Conservation (phyloP, 2,113 vertebrate species). For the Hydropotes inermis region DNA sequence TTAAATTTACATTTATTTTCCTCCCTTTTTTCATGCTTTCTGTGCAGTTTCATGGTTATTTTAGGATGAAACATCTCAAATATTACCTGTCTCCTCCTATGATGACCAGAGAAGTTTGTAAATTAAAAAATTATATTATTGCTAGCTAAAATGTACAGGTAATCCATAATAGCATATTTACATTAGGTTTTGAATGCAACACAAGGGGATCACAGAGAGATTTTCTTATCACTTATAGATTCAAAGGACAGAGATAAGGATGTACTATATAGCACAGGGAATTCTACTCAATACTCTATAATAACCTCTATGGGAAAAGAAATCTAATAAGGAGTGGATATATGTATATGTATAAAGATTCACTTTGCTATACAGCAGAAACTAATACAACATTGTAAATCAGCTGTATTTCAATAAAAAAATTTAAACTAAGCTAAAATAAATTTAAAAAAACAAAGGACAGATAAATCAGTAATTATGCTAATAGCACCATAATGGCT, state of each 20-base stretch:
- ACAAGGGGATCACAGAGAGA: background rate
- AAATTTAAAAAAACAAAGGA: background rate
- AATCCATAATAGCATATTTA: background rate
- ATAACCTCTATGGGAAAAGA: background rate
- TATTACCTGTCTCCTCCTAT: background rate
- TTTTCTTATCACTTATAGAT: background rate
- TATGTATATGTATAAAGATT: background rate
- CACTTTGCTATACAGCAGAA: background rate
- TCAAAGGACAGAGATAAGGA: background rate
- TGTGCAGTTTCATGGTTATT: background rate
- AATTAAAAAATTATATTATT: background rate
- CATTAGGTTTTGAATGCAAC: background rate
- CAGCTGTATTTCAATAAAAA: background rate
- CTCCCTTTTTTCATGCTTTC: background rate
- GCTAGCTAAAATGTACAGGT: background rate
- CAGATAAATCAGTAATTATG: background rate
- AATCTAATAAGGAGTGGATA: background rate
- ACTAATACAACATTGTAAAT: background rate
- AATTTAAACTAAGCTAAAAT: background rate
- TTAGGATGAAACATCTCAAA: background rate
- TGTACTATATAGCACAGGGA: background rate
- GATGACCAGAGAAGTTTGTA: background rate
- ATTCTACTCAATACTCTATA: background rate
- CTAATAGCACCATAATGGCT: background rate
- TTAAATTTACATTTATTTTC: background rate